Percentiles rank a stretch among this genome's conserved stretches.
Conservation (phyloP, 2,888 invertebrate species). For the Andrena bicolor region DNA sequence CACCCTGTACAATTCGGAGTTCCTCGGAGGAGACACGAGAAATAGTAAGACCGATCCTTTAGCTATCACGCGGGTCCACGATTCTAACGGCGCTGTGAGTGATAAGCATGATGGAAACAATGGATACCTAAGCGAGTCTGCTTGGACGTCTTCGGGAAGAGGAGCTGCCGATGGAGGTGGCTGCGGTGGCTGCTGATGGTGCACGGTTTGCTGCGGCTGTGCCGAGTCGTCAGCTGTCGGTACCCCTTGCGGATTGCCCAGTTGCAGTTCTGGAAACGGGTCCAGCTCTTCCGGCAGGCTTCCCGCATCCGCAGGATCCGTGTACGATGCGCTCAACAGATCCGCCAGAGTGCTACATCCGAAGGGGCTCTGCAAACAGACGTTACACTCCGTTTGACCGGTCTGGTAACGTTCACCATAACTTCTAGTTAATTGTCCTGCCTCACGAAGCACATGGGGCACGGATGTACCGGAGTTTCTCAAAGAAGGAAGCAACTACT, state of each 20-base stretch:
- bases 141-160: constrained; percentile 80
- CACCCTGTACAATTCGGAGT: no score
- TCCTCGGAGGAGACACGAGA: no score
- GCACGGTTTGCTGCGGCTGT: constrained; percentile 80
- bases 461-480: neutral
- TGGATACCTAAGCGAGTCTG: constrained; percentile 81
- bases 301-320: constrained; percentile 88
- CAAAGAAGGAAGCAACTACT: neutral
- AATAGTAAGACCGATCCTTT: neutral
- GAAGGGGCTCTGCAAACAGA: constrained; percentile 85
- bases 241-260: constrained; percentile 80
- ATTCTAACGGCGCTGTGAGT: neutral
- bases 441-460: neutral
- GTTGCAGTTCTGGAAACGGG: constrained; percentile 90
- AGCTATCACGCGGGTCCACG: neutral
- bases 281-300: constrained; percentile 91
- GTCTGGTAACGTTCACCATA: neutral
- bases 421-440: neutral
- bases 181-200: constrained; percentile 77
- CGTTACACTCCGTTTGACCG: neutral
- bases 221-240: constrained; percentile 78
- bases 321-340: constrained; percentile 90
- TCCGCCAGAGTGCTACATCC: constrained; percentile 92
- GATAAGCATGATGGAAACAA: constrained; percentile 15
- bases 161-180: constrained; percentile 73